These are phyloP conservation scores for Oryzias melastigma DNA, from an alignment of 2,113 vertebrate genomes.

Conservation along the genomic window DNA sequence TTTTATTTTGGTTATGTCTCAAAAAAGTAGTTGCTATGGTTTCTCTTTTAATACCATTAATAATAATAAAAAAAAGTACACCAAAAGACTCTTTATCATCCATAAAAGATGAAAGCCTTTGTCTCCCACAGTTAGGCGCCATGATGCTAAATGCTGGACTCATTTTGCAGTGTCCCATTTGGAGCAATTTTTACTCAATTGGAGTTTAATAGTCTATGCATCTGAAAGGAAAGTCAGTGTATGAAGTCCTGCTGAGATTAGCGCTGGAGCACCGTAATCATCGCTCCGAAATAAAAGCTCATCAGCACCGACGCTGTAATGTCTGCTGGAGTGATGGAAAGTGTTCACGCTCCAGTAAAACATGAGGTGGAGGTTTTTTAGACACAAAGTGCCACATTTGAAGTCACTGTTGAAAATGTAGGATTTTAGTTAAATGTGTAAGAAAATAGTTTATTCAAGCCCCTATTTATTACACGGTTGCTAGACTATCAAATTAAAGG, in stretches of 20 bases:
- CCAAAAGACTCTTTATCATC: not conserved
- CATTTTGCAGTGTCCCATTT: not conserved
- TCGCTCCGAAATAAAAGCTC: slow-evolving; percentile 12
- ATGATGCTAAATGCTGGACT: slow-evolving; percentile 12
- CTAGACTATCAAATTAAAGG: no score
- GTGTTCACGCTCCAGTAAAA: no score
- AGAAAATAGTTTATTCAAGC: no score
- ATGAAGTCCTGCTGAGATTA: slow-evolving; percentile 1
- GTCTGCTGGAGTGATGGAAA: no score
- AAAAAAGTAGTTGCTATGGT: slow-evolving; percentile 16
- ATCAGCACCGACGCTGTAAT: no score
- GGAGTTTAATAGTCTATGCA: slow-evolving; percentile 7
- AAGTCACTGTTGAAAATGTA: no score
- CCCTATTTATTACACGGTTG: no score
- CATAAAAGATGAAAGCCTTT: slow-evolving; percentile 10
- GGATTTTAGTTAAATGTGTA: no score
- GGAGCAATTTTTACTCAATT: slow-evolving; percentile 5
- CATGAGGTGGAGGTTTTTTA: no score
- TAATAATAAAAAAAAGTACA: not conserved
- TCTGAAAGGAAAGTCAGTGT: not conserved
- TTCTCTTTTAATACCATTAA: slow-evolving; percentile 6
- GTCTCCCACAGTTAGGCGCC: slow-evolving; percentile 1
- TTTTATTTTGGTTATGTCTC: slow-evolving; percentile 11
- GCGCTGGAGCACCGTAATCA: not conserved
- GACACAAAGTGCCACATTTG: no score